These are phyloP conservation scores for Lycophotia porphyrea DNA, from an alignment of 2,888 invertebrate species.

Conservation along the genomic window DNA sequence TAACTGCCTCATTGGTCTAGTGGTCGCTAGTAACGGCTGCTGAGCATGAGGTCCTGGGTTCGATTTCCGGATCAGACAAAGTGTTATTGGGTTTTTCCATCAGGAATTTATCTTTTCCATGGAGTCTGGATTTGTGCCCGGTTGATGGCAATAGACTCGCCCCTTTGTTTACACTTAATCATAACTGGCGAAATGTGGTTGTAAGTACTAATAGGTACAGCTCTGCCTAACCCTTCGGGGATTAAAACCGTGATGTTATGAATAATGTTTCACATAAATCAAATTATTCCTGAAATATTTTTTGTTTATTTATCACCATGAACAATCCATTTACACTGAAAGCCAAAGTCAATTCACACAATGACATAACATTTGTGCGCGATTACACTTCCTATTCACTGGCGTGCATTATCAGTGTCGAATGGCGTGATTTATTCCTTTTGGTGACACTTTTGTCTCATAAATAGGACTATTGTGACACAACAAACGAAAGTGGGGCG, in stretches of 20 bases:
- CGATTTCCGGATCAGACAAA: no score
- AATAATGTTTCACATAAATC: constrained; percentile 19
- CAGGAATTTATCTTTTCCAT: no score
- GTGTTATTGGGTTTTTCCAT: no score
- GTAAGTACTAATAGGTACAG: not conserved
- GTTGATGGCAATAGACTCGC: no score
- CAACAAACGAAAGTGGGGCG: constrained; percentile 3
- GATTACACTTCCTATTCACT: constrained; percentile 35
- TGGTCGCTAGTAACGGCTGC: no score
- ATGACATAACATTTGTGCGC: constrained; percentile 41
- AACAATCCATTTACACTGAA: constrained; percentile 28
- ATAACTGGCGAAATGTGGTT: no score
- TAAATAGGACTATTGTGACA: constrained; percentile 10
- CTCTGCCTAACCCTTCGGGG: not conserved
- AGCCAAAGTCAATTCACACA: constrained; percentile 38
- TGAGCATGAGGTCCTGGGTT: no score
- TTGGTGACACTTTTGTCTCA: constrained; percentile 16
- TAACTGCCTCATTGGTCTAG: no score
- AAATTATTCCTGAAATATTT: not conserved
- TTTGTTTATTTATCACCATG: constrained; percentile 19
- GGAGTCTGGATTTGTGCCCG: no score
- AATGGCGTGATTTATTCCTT: constrained; percentile 32
- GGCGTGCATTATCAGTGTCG: constrained; percentile 38
- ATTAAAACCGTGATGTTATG: not conserved
- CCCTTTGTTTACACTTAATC: no score